phyloP scores from a whole-genome alignment of 1,140 invertebrate genomes.

The Drosophila nikananu region DNA sequence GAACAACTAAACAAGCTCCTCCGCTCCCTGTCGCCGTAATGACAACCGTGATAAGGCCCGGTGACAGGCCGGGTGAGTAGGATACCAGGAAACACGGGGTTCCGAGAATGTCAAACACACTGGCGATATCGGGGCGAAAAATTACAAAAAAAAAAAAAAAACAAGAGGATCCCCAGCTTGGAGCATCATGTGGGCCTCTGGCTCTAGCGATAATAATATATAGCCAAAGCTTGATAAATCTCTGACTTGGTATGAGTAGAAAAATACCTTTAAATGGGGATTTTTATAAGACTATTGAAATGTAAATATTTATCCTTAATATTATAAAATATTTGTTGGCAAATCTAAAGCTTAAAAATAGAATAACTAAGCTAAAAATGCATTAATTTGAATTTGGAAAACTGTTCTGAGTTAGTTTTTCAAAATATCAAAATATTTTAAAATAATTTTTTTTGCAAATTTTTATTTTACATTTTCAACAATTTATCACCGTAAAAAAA shows the following conservation, averaged over 20 bases:
- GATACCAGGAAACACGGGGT: constrained; percentile 51
- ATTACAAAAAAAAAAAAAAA: constrained; percentile 5
- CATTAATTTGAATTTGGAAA: too few relatives aligned
- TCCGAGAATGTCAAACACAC: constrained; percentile 33
- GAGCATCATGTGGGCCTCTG: constrained; percentile 7
- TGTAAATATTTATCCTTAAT: too few relatives aligned
- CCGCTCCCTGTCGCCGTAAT: constrained; percentile 5
- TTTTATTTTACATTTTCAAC: too few relatives aligned
- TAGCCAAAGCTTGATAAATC: constrained; percentile 19
- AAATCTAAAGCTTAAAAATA: too few relatives aligned
- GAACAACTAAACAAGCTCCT: constrained; percentile 30
- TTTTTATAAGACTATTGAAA: background rate
- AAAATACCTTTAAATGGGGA: background rate
- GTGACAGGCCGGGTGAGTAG: constrained; percentile 38
- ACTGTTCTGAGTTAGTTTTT: too few relatives aligned
- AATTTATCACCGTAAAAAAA: too few relatives aligned
- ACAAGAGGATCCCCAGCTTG: background rate
- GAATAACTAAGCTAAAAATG: too few relatives aligned
- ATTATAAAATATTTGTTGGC: too few relatives aligned
- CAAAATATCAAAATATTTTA: too few relatives aligned
- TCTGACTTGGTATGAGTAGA: background rate
- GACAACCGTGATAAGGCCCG: constrained; percentile 32
- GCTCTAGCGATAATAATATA: background rate
- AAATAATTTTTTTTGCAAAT: too few relatives aligned
- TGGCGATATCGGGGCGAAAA: constrained; percentile 36